Conservation (phyloP, 2,113 vertebrate genomes). For the Tragelaphus scriptus region DNA sequence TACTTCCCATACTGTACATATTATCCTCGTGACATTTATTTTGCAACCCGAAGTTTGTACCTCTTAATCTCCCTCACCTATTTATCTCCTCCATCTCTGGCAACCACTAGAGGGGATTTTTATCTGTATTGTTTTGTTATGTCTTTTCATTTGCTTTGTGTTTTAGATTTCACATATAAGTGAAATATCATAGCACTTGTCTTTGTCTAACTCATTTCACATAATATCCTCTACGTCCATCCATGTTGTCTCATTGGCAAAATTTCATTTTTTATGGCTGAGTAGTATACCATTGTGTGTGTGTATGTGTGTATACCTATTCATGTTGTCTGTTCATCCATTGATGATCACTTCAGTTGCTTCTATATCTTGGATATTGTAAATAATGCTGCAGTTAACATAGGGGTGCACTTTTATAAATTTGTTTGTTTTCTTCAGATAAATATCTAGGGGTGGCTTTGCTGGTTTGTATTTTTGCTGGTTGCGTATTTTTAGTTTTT, state of each 20-base stretch:
- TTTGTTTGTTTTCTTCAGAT: not conserved
- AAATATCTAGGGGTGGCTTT: not conserved
- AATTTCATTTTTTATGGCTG: not conserved
- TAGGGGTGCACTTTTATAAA: not conserved
- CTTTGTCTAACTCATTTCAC: not conserved
- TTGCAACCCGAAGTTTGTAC: not conserved
- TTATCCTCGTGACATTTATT: not conserved
- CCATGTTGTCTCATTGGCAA: not conserved
- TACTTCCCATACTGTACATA: not conserved
- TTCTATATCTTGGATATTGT: not conserved
- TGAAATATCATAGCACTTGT: not conserved
- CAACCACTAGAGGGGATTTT: not conserved
- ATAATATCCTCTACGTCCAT: not conserved
- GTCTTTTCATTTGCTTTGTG: not conserved
- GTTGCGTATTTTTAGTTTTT: not conserved
- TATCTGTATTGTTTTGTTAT: not conserved
- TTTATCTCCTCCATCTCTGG: not conserved
- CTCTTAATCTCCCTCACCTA: not conserved
- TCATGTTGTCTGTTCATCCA: not conserved
- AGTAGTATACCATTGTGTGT: not conserved
- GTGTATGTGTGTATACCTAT: not conserved
- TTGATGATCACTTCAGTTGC: not conserved
- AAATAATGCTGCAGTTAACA: not conserved
- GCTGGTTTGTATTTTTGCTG: not conserved
- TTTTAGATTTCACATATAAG: not conserved